phyloP scores from a whole-genome alignment of 2,113 vertebrate genomes.

The Malurus melanocephalus region DNA sequence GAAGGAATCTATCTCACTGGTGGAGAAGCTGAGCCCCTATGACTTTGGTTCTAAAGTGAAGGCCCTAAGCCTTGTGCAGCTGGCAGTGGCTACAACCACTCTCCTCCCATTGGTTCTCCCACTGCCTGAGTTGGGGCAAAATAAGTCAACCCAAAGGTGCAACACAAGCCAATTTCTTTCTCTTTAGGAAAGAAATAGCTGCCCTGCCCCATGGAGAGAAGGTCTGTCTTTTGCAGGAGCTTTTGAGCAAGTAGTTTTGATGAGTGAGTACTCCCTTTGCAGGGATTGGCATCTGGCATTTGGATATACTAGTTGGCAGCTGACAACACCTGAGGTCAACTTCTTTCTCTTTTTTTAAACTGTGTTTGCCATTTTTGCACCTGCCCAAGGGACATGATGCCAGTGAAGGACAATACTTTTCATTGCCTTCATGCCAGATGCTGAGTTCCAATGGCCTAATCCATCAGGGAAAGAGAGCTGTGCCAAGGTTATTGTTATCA shows the following conservation, averaged over 20 bases:
- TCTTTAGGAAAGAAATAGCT: background rate
- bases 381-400: background rate
- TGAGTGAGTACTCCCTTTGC: background rate
- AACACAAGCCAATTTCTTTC: rapidly evolving
- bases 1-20: background rate
- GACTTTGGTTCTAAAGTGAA: background rate
- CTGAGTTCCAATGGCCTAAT: background rate
- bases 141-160: background rate
- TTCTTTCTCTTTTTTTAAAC: background rate
- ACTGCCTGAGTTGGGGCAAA: background rate
- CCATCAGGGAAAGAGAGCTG: background rate
- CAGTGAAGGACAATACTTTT: background rate
- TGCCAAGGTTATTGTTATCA: background rate
- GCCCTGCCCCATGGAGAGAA: rapidly evolving
- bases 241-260: background rate
- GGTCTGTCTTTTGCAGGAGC: background rate
- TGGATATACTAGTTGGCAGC: background rate
- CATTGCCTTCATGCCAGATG: background rate
- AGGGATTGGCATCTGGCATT: background rate
- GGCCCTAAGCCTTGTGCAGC: background rate
- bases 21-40: background rate
- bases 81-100: rapidly evolving
- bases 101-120: rapidly evolving
- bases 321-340: background rate
- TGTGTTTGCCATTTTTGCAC: background rate